Conservation (phyloP, 2,888 invertebrate species). For the Corythucha ciliata region DNA sequence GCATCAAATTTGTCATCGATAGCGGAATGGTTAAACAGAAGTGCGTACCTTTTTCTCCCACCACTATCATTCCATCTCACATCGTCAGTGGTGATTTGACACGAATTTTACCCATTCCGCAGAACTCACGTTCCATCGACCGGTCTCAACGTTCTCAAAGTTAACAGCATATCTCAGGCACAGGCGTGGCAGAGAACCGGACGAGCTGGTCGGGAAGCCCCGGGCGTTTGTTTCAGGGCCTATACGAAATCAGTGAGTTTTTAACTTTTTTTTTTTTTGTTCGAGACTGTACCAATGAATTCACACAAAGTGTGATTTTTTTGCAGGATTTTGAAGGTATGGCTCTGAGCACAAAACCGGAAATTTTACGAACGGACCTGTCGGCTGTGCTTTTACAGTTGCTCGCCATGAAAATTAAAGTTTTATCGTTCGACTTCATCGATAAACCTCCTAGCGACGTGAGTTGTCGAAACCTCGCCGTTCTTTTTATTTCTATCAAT, state of each 20-base stretch:
- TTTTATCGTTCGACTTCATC: slow-evolving; percentile 78
- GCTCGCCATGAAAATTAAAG: slow-evolving; percentile 72
- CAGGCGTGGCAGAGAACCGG: slow-evolving; percentile 91
- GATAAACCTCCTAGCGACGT: slow-evolving; percentile 72
- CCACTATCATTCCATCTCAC: background rate
- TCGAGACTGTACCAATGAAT: background rate
- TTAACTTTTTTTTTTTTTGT: background rate
- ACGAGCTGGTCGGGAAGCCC: slow-evolving; percentile 77
- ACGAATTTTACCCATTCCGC: background rate
- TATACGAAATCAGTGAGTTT: slow-evolving; percentile 54
- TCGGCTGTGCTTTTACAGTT: slow-evolving; percentile 70
- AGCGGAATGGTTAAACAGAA: slow-evolving; percentile 85
- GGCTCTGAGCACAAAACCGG: slow-evolving; percentile 65
- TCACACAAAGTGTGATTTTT: background rate
- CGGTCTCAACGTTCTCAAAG: slow-evolving; percentile 72
- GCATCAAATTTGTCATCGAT: slow-evolving; percentile 84
- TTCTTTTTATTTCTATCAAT: background rate
- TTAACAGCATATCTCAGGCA: slow-evolving; percentile 76
- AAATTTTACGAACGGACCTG: slow-evolving; percentile 69
- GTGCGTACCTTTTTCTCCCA: slow-evolving; percentile 41
- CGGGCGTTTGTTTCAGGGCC: slow-evolving; percentile 78
- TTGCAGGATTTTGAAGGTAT: slow-evolving; percentile 60
- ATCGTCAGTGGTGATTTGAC: slow-evolving; percentile 1
- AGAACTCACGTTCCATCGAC: slow-evolving; percentile 70
- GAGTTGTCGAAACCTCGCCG: slow-evolving; percentile 23